These are phyloP conservation scores for Dasypus novemcinctus DNA, from an alignment of 2,113 vertebrate genomes.

Conservation along the genomic window DNA sequence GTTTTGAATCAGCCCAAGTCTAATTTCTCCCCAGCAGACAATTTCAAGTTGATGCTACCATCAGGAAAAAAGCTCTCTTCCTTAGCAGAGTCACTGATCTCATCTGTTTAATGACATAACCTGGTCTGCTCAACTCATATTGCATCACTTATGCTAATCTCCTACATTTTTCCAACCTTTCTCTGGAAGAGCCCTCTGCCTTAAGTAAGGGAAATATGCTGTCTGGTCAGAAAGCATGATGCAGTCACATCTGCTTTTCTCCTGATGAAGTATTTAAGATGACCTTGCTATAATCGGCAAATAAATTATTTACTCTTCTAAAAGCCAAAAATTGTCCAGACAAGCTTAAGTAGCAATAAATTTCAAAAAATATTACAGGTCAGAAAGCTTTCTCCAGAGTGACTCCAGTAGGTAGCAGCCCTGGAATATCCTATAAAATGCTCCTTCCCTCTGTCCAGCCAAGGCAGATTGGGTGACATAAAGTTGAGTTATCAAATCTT, in stretches of 20 bases:
- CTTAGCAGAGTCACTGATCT: neutral
- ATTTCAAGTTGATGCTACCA: neutral
- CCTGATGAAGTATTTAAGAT: slow-evolving; percentile 44
- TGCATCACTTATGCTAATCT: neutral
- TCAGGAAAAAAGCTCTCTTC: neutral
- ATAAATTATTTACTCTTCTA: slow-evolving; percentile 61
- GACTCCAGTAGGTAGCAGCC: neutral
- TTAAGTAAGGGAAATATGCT: neutral
- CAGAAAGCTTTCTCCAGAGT: neutral
- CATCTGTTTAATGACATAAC: neutral
- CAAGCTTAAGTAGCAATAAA: slow-evolving; percentile 62
- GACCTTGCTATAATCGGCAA: slow-evolving; percentile 42
- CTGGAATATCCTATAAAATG: neutral
- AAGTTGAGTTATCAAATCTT: slow-evolving; percentile 14
- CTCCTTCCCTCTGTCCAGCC: neutral
- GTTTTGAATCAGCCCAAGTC: neutral
- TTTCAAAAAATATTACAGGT: slow-evolving; percentile 44
- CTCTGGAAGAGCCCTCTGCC: neutral
- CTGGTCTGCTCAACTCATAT: neutral
- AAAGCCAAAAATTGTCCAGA: slow-evolving; percentile 21
- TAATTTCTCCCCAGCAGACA: neutral
- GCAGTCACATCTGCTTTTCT: neutral
- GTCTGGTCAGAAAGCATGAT: neutral
- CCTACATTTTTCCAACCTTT: neutral
- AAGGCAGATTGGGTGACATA: neutral